Base-by-base conservation (phyloP, 2,113 vertebrate genomes). In the Isichthys henryi region DNA sequence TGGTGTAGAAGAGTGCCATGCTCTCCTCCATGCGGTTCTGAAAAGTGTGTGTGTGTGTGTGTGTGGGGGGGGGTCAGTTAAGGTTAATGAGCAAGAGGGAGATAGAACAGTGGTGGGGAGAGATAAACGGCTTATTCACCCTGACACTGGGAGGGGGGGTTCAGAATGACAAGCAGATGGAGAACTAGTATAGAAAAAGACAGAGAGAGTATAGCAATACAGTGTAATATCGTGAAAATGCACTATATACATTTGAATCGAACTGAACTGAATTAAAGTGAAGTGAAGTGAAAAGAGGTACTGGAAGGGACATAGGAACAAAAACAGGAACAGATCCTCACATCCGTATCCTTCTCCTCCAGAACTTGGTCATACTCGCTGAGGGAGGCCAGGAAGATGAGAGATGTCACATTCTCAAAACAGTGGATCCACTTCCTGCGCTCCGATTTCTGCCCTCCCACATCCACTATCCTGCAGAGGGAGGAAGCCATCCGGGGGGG, bases 11-110 rank as follows among this genome's bases (percentile, higher is more conserved):
- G 88, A 98, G 93, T 5, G 97, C 97, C 88, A 97, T 93, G 90
- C 97, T 98, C 94, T 98, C 97, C 21, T 93, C 89, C 97, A 98
- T 98, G 1, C 97, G 97, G 92, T 98, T 98, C 97, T 98, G 91
- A n/a, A 45, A 31, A 0, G 31, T n/a, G n/a, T n/a, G n/a, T n/a
- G n/a, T n/a, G n/a, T n/a, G n/a, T n/a, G n/a, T n/a, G n/a, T n/a
- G n/a, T n/a, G n/a, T n/a, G 8, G 6, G 2, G 2, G 39, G 90
- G 89, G 45, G 90, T 88, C 90, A n/a, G 74, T 50, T 80, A 90
- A 91, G 91, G 92, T 94, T 93, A 93, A 93, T 93, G 90, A 93
- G 91, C 91, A 87, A 82, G 80, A 88, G 66, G 91, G 62, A 56
- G 90, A 89, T 74, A 90, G 23, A 86, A 93, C 92, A 93, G 89